A percentile compares a stretch with the other conserved stretches of the same genome.
Conservation (phyloP, 1,140 invertebrate genomes). For the Drosophila kohkoa region DNA sequence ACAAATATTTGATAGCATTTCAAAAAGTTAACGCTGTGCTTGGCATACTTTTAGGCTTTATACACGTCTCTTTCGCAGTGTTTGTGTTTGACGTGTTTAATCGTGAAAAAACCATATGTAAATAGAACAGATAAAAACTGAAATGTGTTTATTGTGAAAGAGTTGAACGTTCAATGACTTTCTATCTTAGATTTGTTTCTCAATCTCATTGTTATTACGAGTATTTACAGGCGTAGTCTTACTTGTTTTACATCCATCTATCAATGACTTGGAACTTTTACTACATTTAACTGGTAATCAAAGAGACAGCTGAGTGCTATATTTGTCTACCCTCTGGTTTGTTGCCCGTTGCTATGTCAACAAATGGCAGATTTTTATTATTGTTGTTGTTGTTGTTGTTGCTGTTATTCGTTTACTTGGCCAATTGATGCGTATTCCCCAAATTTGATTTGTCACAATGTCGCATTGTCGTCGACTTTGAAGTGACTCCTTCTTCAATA, state of each 20-base stretch:
- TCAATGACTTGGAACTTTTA: neutral
- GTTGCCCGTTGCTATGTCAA: slow-evolving; percentile 3
- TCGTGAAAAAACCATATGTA: slow-evolving; percentile 62
- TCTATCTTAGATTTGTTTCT: neutral
- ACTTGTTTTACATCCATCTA: neutral
- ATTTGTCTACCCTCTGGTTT: slow-evolving; percentile 15
- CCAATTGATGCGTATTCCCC: slow-evolving; percentile 57
- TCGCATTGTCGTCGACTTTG: slow-evolving; percentile 56
- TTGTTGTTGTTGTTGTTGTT: slow-evolving; percentile 28
- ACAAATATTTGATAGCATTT: slow-evolving; percentile 58
- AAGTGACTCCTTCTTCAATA: slow-evolving; percentile 28
- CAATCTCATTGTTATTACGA: neutral
- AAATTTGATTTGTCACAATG: slow-evolving; percentile 71
- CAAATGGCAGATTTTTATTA: slow-evolving; percentile 12
- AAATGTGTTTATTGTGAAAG: slow-evolving; percentile 1
- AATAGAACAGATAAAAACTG: slow-evolving; percentile 58
- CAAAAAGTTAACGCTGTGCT: slow-evolving; percentile 46
- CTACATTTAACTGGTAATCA: slow-evolving; percentile 9
- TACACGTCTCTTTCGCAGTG: slow-evolving; percentile 13
- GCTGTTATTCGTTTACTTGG: slow-evolving; percentile 40
- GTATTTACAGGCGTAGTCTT: neutral
- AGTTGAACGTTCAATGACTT: slow-evolving; percentile 8
- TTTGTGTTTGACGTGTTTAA: slow-evolving; percentile 69
- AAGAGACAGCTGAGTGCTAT: slow-evolving; percentile 7
- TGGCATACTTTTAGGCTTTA: slow-evolving; percentile 42